Percentiles rank a stretch among this genome's conserved stretches.
Evolutionary conservation across 2,888 invertebrate species (phyloP).

Genomic region (Lasioglossum figueresi): DNA sequence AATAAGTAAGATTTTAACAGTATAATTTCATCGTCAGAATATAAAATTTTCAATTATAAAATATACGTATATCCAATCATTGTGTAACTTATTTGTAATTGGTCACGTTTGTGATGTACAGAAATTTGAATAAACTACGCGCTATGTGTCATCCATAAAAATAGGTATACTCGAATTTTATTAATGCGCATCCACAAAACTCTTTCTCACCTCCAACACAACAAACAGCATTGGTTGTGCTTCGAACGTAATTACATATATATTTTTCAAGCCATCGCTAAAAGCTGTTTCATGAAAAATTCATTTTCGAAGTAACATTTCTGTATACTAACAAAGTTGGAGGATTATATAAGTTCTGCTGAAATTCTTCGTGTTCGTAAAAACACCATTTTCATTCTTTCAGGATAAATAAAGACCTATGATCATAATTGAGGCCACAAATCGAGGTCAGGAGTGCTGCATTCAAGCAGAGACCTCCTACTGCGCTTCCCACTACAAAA

Average conservation of each 20-base stretch:
- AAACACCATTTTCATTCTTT: constrained; percentile 33
- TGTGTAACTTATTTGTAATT: not conserved
- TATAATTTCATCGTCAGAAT: not conserved
- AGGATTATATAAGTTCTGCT: not conserved
- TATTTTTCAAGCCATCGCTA: not conserved
- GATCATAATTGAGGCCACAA: constrained; percentile 51
- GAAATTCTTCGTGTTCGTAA: constrained; percentile 25
- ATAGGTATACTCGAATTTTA: not conserved
- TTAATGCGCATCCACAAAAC: constrained; percentile 12
- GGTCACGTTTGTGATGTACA: not conserved
- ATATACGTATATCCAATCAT: not conserved
- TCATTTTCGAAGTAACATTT: not conserved
- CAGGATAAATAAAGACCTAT: constrained; percentile 41
- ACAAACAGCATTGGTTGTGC: not conserved
- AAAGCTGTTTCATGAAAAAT: not conserved
- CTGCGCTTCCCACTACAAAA: constrained; percentile 43
- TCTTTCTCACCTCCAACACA: not conserved
- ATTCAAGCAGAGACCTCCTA: constrained; percentile 46
- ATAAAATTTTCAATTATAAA: not conserved
- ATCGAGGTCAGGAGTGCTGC: constrained; percentile 58
- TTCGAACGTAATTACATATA: not conserved
- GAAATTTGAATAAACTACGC: not conserved
- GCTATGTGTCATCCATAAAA: not conserved
- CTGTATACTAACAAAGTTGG: not conserved
- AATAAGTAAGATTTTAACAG: not conserved